Base-by-base conservation (phyloP, 1,140 invertebrate genomes). In the Drosophila pachea region DNA sequence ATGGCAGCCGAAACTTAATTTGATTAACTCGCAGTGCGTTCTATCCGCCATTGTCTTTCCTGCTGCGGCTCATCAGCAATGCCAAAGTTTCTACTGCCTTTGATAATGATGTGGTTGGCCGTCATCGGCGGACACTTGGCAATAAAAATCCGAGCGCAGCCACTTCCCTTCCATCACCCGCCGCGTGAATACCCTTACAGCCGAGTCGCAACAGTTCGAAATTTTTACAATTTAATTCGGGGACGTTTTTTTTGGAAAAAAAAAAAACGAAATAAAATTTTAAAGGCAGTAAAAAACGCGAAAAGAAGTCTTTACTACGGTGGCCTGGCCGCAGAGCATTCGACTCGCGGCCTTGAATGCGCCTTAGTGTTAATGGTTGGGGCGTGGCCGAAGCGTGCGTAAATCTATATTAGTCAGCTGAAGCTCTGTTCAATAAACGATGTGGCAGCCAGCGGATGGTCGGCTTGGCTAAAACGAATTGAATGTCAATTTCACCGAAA, bases 21-120 rank as follows among this genome's bases (percentile, higher is more conserved):
- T 83, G 79, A 83, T 83, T 83, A 84, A 84, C 75, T 78, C 78
- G 73, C 67, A 78, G 75, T 76, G 76, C 75, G 68, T 70, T 64
- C 66, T 56, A 66, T 43, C 47, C 48, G 67, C 61, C 68, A 67
- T 78, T 83, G 79, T 78, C 74, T 78, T 78, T 73, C 65, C 68
- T 64, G 68, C 63, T 76, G 72, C 59, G 75, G 73, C 73, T 83
- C 76, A 84, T 78, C 68, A 78, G 61, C 66, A 66, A 67, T 33
- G 69, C 36, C 56, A 68, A 68, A 62, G 66, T 73, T 63, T 48
- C 58, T 67, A 53, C 64, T 67, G 60, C 61, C 54, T 55, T 65
- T 64, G 75, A 68, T 83, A 83, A 83, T 83, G 79, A 83, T 83
- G 75, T 78, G 79, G 79, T 69, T 53, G 59, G 42, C 43, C 75